Conservation (phyloP, 64 coral and sea anemone species). For the Stichodactyla mertensii region DNA sequence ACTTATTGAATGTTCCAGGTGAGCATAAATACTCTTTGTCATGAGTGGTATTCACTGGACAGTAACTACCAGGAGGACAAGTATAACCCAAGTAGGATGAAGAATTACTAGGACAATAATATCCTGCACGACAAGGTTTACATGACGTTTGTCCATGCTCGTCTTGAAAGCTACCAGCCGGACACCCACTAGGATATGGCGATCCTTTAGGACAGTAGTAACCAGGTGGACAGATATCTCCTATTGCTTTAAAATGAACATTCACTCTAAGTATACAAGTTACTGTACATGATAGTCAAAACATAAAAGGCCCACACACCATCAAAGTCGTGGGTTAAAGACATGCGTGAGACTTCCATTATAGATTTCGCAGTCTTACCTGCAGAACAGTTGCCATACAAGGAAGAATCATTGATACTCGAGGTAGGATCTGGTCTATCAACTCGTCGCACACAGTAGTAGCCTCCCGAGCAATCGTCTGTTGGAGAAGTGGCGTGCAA, state of each 20-base stretch:
- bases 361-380: not conserved
- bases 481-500: conserved; percentile 56
- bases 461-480: conserved; percentile 67
- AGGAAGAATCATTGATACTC: conserved; percentile 47
- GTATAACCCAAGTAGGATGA: conserved; percentile 38
- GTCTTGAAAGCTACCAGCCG: conserved; percentile 83
- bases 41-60: conserved; percentile 72
- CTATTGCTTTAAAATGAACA: not conserved
- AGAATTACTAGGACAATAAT: conserved; percentile 51
- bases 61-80: conserved; percentile 81
- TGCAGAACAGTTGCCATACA: conserved; percentile 71
- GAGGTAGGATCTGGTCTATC: conserved; percentile 77
- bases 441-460: conserved; percentile 78
- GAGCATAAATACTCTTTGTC: conserved; percentile 54
- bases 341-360: not conserved
- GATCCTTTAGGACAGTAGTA: conserved; percentile 61
- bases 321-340: not conserved
- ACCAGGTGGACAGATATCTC: conserved; percentile 57
- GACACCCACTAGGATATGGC: conserved; percentile 51
- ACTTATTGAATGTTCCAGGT: conserved; percentile 74
- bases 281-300: not conserved
- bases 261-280: not conserved
- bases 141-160: conserved; percentile 51
- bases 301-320: not conserved
- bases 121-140: conserved; percentile 62